Base-by-base conservation (phyloP, 2,797 vertebrate genomes). In the Psittacula echo region DNA sequence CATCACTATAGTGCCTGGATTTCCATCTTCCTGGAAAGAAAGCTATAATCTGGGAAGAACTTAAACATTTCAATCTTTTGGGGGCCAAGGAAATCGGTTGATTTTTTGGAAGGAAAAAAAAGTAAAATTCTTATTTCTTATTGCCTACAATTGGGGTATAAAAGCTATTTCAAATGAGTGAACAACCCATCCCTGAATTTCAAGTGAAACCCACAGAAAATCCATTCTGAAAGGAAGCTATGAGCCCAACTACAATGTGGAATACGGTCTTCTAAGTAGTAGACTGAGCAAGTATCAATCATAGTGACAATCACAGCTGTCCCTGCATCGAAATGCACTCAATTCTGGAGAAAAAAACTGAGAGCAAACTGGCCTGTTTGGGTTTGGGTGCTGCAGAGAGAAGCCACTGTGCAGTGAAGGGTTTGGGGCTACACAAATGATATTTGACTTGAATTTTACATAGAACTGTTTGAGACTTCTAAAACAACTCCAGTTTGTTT, bases 401-500 rank as follows among this genome's bases (percentile, higher is more conserved):
- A 23, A 87, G 51, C 42, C 3, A 7, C 37, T 76, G n/a, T 22
- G 21, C 62, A 81, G n/a, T 27, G 37, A 62, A 82, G 37, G 23
- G 14, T 85, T 87, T 72, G 21, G 54, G n/a, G 51, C 58, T 90
- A 37, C 66, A 54, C 24, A 82, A 89, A 87, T 42, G 44, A 74
- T 71, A 48, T 78, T 58, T 51, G 83, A 66, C 58, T 84, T 85
- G 58, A 89, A 78, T 81, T 92, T 93, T 80, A 79, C 54, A 39
- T 73, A 18, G 41, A 72, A 77, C 22, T 82, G 34, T 61, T 87
- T 78, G 73, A 78, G 84, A 45, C 73, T 84, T 92, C 83, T 60
- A 84, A 94, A 93, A 77, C 10, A 5, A 79, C 76, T 95, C 83
- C 65, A 58, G 68, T 91, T 94, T 85, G 53, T 93, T 97, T 4